Base-by-base conservation (phyloP, 1,140 invertebrate species). In the Drosophila sturtevanti region DNA sequence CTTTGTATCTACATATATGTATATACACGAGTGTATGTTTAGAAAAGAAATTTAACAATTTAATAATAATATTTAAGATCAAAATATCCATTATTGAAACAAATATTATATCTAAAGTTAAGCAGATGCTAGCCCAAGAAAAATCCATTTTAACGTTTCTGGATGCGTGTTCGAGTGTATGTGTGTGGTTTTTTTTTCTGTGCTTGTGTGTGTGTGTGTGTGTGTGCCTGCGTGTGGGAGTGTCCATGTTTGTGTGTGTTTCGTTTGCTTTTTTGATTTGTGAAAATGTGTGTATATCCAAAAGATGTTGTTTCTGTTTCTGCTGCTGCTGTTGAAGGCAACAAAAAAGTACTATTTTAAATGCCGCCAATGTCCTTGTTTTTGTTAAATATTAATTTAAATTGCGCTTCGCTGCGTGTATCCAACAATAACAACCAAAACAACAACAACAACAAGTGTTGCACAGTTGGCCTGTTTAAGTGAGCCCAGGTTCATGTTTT, bases 181-280 rank as follows among this genome's bases (percentile, higher is more conserved):
- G 41, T 35, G 55, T 55, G 55, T 60, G 55, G 79, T 34, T 21
- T 78, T 59, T 48, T 38, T 58, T 69, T 44, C 37, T 63, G 35
- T 56, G 18, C 16, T 18, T 41, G 55, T 75, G 60, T 44, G 64
- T 60, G 34, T 67, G 55, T 62, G 52, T 70, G 68, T 18, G 31
- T 68, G 60, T 54, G 51, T 18, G 51, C 11, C 34, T 61, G 65
- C 54, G 56, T 41, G 59, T 63, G 74, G 59, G 65, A 87, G 67
- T 76, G 68, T 75, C 59, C 44, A 44, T 75, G 81, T 65, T 74
- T 79, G 27, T 48, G 41, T 48, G 41, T 21, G 41, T 48, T 48
- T 87, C 79, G 75, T 87, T 87, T 87, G 78, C 79, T 87, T 89
- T 86, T 82, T 87, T 87, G 84, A 87, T 87, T 87, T 87, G 80